Base-by-base conservation (phyloP, 2,888 invertebrate genomes). In the Holacanthella duospinosa region DNA sequence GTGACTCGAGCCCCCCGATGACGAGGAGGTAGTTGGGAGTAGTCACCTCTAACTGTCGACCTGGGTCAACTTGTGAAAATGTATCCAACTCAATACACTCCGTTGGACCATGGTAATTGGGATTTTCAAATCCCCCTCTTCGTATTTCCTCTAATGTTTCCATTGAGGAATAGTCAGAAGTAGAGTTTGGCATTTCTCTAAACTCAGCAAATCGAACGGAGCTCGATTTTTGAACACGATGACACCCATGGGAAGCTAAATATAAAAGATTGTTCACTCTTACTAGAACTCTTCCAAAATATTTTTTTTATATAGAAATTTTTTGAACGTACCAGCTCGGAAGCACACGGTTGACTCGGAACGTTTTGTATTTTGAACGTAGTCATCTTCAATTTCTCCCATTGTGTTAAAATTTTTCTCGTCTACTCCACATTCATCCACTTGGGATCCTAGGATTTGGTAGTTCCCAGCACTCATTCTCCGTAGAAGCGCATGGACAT, bases 21-120 rank as follows among this genome's bases (percentile, higher is more conserved):
- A 72, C 29, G 2, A 72, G 62, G 29, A 72, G 61, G 61, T 72
- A 72, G 55, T 71, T 69, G 28, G 72, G 67, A 12, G 66, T 67
- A 29, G 64, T 61, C 24, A 63, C 57, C 25, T 61, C 65, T 3
- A 27, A 28, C 24, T 29, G 58, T 3, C 12, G 4, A 21, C 16
- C 4, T 48, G 48, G 48, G 48, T 16, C 21, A 21, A 48, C 48
- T 21, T 9, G 48, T 48, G 48, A n/a, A 9, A 48, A 16, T 9
- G 48, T 55, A 24, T 55, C 55, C 26, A 55, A 4, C n/a, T 55
- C 55, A 55, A 55, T 55, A 26, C 27, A 25, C 26, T 55, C 28
- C 2, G 55, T 21, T 29, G 24, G 43, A 19, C 56, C 28, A 21
- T 58, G 25, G 28, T 61, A 63, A 48, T 62, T 64, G 25, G 69